Evolutionary conservation across 2,113 vertebrate genomes (phyloP).

Genomic region (Montifringilla adamsi): DNA sequence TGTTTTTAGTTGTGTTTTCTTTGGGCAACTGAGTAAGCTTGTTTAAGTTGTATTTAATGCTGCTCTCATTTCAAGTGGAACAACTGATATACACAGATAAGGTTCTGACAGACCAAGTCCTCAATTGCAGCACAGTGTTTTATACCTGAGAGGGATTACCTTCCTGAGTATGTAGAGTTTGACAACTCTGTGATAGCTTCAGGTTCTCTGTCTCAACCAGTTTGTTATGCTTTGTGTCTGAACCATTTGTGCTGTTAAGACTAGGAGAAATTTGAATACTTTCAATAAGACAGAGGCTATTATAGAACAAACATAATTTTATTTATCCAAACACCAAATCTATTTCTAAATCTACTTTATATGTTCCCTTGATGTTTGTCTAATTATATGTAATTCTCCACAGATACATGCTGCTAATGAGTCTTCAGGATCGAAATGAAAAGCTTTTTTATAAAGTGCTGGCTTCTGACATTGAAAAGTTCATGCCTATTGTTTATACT

Average conservation of each 20-base stretch:
- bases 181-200: background rate
- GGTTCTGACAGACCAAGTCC: background rate
- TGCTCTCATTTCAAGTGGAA: background rate
- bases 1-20: background rate
- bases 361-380: background rate
- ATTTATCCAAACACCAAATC: background rate
- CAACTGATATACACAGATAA: background rate
- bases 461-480: conserved; percentile 87
- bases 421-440: conserved; percentile 93
- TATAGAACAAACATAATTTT: background rate
- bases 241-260: background rate
- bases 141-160: background rate
- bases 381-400: conserved; percentile 57
- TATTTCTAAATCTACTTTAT: background rate
- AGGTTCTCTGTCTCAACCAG: background rate
- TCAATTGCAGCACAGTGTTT: background rate
- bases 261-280: background rate
- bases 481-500: conserved; percentile 98
- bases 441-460: conserved; percentile 95
- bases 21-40: background rate
- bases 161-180: background rate
- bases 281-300: background rate
- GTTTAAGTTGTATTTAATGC: background rate
- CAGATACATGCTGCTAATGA: conserved; percentile 95
- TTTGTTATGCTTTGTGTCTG: background rate